phyloP scores from a whole-genome alignment of 2,113 vertebrate species.

The Cricetomys ansorgei region DNA sequence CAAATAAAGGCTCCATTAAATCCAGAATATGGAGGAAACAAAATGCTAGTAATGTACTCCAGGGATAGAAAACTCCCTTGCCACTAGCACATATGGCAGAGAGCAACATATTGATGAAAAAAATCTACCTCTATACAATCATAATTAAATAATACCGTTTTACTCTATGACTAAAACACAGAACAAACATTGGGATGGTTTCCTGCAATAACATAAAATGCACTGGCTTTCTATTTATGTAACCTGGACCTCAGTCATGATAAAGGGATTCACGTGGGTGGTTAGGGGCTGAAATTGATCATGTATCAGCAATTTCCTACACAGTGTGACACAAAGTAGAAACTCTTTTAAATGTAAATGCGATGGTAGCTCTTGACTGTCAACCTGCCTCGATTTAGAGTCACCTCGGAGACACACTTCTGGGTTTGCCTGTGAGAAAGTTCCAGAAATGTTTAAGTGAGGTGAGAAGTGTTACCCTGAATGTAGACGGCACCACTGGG shows the following conservation, averaged over 20 bases:
- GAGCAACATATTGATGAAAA: not conserved
- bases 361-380: not conserved
- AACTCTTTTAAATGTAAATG: not conserved
- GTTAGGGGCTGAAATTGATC: not conserved
- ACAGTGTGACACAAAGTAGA: not conserved
- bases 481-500: not conserved
- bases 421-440: not conserved
- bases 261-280: not conserved
- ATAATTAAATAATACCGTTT: constrained; percentile 41
- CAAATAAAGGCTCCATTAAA: constrained; percentile 33
- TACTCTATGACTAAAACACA: not conserved
- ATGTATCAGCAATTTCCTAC: not conserved
- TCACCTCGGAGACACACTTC: not conserved
- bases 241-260: not conserved
- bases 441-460: not conserved
- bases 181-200: not conserved
- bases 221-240: not conserved
- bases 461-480: no score
- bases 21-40: constrained; percentile 34
- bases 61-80: not conserved
- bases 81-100: not conserved
- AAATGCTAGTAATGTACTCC: not conserved
- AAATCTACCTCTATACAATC: not conserved
- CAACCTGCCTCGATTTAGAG: not conserved
- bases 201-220: not conserved